A percentile compares a stretch with the other conserved stretches of the same genome.
These are phyloP conservation scores for Dorcus parallelipipedus DNA, from an alignment of 2,888 invertebrate species.

Conservation along the genomic window DNA sequence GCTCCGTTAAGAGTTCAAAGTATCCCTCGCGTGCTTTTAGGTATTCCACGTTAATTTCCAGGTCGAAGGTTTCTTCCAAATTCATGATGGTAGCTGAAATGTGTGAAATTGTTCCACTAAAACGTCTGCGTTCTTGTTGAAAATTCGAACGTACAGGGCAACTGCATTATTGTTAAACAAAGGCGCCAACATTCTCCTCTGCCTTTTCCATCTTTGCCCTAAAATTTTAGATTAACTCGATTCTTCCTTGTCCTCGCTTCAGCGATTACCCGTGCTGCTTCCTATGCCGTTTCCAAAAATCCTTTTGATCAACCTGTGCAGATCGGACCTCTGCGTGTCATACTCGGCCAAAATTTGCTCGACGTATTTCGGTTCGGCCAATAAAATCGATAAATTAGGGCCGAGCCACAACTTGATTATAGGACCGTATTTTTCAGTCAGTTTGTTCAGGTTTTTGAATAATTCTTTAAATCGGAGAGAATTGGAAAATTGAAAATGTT, in stretches of 20 bases:
- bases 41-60: no score
- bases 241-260: constrained; percentile 20
- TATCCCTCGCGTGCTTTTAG: not conserved
- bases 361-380: constrained; percentile 22
- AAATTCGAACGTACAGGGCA: constrained; percentile 43
- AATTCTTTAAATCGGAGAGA: not conserved
- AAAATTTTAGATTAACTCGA: no score
- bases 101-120: constrained; percentile 37
- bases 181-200: constrained; percentile 48
- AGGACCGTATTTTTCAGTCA: constrained; percentile 13
- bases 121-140: constrained; percentile 47
- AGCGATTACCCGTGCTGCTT: constrained; percentile 17
- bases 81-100: no score
- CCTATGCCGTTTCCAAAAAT: constrained; percentile 23
- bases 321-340: constrained; percentile 21
- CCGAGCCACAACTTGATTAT: constrained; percentile 15
- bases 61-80: no score
- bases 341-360: constrained; percentile 21
- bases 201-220: constrained; percentile 39
- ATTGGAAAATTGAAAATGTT: not conserved
- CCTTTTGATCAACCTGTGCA: constrained; percentile 19
- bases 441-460: not conserved
- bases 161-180: constrained; percentile 49
- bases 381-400: constrained; percentile 14
- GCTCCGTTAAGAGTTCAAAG: constrained; percentile 20